Evolutionary conservation across 2,113 vertebrate genomes (phyloP).

Genomic region (Cygnus atratus): DNA sequence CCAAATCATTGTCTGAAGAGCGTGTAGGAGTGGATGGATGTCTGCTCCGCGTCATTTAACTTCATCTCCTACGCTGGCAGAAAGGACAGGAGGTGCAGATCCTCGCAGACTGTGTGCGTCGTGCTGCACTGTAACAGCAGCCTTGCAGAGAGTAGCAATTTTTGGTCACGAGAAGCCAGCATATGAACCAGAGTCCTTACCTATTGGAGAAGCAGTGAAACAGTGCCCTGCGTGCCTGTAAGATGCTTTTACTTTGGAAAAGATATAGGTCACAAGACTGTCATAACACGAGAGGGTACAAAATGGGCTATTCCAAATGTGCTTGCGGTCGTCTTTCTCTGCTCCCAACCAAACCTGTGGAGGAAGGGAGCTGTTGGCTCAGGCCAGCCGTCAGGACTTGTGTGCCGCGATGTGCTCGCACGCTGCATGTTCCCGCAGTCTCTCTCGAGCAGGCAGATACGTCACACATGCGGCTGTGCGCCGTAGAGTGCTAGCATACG

Average conservation of each 20-base stretch:
- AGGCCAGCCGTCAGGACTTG: neutral
- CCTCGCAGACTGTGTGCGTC: neutral
- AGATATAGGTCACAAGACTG: neutral
- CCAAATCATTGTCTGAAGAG: conserved; percentile 3
- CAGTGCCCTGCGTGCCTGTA: neutral
- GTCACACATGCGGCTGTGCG: fast-evolving
- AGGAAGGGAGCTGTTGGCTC: neutral
- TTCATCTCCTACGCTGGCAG: neutral
- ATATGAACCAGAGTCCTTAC: neutral
- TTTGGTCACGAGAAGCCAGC: neutral
- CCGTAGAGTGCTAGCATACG: fast-evolving
- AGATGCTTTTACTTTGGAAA: neutral
- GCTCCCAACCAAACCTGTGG: neutral
- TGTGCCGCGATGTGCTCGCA: neutral
- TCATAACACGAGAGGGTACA: fast-evolving
- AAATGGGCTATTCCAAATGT: neutral
- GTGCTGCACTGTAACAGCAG: neutral
- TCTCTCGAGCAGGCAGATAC: neutral
- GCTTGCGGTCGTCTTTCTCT: neutral
- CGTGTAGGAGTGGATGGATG: neutral
- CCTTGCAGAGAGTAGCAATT: neutral
- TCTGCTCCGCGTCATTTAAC: neutral
- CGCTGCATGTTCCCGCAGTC: neutral
- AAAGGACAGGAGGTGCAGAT: neutral
- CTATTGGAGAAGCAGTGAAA: neutral